Base-by-base conservation (phyloP, 2,113 vertebrate species). In the Myodes glareolus region DNA sequence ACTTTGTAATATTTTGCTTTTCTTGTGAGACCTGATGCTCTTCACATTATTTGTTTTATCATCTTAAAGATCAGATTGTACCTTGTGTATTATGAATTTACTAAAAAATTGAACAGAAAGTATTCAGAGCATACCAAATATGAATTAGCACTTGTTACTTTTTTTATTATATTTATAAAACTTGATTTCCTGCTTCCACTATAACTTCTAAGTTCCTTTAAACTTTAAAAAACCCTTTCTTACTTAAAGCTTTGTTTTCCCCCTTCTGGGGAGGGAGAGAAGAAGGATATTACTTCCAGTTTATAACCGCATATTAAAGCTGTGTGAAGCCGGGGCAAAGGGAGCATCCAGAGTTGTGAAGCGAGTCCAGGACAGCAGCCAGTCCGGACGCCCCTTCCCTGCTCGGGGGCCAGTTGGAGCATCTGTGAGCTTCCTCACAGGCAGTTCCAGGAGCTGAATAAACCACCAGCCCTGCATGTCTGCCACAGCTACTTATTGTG, bases 401-500 rank as follows among this genome's bases (percentile, higher is more conserved):
- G 5, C 7, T 5, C 47, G 3, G 29, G 29, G 5, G 2, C 89
- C 2, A 2, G 52, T 86, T 52, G 0, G 0, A 13, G 36, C 55
- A 19, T 31, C 29, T 10, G 0, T 27, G 80, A 14, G 47, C 68
- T 85, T 47, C 82, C 5, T 67, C 89, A 12, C 2, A 0, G 36
- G 23, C 87, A n/a, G 52, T 93, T 76, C 96, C 58, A 85, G 73
- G 76, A 89, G 39, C 78, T 45, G 87, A 93, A 96, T 95, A 87
- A 88, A 92, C 52, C 92, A 65, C 82, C 92, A 94, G 89, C 68
- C 76, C 73, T 95, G 91, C 96, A 82, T 94, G 94, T 94, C 97
- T 97, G 97, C 94, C 93, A 96, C n/a, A 88, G 94, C 94, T 97
- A 77, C 84, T 97, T 90, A 96, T 94, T 76, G 72, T 90, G 7